These are phyloP conservation scores for Epizoanthus fatuus DNA, from an alignment of 92 coral and sea anemone genomes.

Conservation along the genomic window DNA sequence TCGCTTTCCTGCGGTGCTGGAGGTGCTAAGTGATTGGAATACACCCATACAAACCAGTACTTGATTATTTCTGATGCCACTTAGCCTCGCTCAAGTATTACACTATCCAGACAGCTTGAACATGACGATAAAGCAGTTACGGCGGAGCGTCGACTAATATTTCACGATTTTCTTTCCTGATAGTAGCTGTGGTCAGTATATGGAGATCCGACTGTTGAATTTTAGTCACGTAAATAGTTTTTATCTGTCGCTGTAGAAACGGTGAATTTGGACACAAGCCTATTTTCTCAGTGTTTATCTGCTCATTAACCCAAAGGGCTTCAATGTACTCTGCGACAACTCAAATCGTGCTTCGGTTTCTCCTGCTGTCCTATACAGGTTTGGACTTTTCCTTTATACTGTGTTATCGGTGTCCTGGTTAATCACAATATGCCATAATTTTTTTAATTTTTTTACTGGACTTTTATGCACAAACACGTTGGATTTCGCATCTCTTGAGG, in stretches of 20 bases:
- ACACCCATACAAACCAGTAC: conserved; percentile 23
- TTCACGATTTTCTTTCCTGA: conserved; percentile 2
- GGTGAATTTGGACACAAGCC: conserved; percentile 1
- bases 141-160: conserved; percentile 6
- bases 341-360: conserved; percentile 28
- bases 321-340: conserved; percentile 26
- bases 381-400: conserved; percentile 23
- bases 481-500: background rate
- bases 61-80: conserved; percentile 29
- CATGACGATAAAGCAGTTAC: conserved; percentile 5
- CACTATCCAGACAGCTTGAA: conserved; percentile 2
- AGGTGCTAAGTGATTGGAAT: conserved; percentile 32
- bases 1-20: conserved; percentile 11
- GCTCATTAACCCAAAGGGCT: conserved; percentile 18
- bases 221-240: background rate
- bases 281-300: background rate
- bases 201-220: background rate
- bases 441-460: background rate
- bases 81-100: conserved; percentile 32
- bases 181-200: background rate
- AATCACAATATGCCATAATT: background rate
- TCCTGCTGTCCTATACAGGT: conserved; percentile 61
- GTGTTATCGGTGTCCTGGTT: background rate
- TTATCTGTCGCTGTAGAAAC: background rate
- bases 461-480: background rate